Conservation (phyloP, 2,113 vertebrate species). For the Gasterosteus aculeatus region DNA sequence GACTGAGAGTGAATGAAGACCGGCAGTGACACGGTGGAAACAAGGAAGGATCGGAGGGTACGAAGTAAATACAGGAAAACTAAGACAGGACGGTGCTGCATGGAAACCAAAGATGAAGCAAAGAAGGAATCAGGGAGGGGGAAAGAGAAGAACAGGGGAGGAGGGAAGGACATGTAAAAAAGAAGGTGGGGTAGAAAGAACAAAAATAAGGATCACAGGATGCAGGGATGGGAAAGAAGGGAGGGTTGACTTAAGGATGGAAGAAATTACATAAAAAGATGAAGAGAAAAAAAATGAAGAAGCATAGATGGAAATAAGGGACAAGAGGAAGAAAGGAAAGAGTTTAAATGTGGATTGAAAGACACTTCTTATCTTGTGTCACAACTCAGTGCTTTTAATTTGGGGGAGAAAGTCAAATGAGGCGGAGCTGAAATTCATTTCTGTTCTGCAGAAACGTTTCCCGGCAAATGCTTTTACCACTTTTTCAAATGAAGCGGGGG, state of each 20-base stretch:
- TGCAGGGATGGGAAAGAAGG: background rate
- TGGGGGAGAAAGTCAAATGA: constrained; percentile 64
- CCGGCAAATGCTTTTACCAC: constrained; percentile 61
- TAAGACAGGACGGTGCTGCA: background rate
- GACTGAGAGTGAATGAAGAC: background rate
- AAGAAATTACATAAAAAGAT: background rate
- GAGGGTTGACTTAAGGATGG: background rate
- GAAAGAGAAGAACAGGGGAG: background rate
- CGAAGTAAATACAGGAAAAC: background rate
- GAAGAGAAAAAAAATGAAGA: background rate
- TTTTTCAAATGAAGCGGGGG: constrained; percentile 52
- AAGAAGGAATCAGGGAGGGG: background rate
- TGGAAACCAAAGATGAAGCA: background rate
- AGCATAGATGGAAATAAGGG: background rate
- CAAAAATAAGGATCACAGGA: background rate
- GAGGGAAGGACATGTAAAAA: background rate
- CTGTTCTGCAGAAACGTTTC: constrained; percentile 49
- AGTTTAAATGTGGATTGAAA: background rate
- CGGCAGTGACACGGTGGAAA: background rate
- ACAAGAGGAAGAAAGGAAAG: background rate
- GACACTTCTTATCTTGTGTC: constrained; percentile 49
- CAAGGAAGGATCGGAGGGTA: background rate
- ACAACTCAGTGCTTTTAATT: constrained; percentile 75
- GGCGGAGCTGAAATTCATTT: constrained; percentile 69
- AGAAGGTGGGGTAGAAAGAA: background rate